Evolutionary conservation across 2,113 vertebrate genomes (phyloP).

Genomic region (Turnix velox): DNA sequence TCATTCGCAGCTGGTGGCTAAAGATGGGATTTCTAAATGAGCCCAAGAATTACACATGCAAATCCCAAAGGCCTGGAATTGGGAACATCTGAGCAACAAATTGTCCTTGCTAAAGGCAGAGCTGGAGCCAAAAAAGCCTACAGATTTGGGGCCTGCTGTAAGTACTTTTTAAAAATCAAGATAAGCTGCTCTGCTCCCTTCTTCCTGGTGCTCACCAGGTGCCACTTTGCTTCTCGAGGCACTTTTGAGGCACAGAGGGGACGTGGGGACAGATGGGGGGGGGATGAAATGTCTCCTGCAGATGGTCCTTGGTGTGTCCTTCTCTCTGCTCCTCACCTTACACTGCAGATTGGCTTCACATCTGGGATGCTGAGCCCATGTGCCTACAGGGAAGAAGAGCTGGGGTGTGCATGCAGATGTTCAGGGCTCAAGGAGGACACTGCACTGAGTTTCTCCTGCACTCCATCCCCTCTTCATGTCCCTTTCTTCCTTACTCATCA

Average conservation of each 20-base stretch:
- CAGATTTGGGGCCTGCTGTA: neutral
- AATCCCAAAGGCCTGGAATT: constrained; percentile 5
- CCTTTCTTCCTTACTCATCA: neutral
- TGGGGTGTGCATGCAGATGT: neutral
- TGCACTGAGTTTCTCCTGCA: neutral
- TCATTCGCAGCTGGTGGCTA: neutral
- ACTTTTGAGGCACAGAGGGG: neutral
- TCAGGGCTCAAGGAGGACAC: neutral
- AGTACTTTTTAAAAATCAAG: neutral
- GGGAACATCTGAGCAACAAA: constrained; percentile 56
- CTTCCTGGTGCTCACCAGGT: neutral
- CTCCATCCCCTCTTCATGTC: neutral
- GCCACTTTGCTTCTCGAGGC: neutral
- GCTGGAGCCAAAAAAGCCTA: constrained; percentile 11
- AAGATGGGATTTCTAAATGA: constrained; percentile 26
- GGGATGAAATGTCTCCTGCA: neutral
- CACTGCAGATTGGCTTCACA: rapidly evolving
- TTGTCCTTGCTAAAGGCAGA: constrained; percentile 22
- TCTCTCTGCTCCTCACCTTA: neutral
- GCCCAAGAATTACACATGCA: constrained; percentile 36
- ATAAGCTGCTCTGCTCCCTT: neutral
- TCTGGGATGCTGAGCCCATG: neutral
- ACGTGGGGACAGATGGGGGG: neutral
- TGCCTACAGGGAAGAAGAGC: neutral
- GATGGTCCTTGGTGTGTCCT: neutral